phyloP scores from a whole-genome alignment of 2,888 invertebrate genomes.

The Leucoptera coffeella region DNA sequence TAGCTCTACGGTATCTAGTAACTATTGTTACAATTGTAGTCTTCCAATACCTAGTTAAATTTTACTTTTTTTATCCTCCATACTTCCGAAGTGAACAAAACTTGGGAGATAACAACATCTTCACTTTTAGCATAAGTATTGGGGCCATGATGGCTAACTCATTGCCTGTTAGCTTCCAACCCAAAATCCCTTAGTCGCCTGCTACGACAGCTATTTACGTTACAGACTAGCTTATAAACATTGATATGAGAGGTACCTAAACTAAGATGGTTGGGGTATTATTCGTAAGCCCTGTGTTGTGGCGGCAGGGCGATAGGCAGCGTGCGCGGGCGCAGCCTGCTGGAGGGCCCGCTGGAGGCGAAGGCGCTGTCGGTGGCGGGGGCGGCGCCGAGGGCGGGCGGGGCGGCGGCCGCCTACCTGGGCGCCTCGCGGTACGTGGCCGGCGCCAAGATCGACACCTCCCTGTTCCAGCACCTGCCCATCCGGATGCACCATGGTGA shows the following conservation, averaged over 20 bases:
- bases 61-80: neutral
- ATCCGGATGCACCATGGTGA: constrained; percentile 26
- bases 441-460: constrained; percentile 50
- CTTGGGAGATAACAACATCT: too few species aligned
- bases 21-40: too few species aligned
- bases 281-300: too few species aligned
- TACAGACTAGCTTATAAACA: too few species aligned
- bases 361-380: constrained; percentile 6
- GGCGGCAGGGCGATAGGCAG: too few species aligned
- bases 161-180: too few species aligned
- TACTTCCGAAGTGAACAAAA: neutral
- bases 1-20: neutral
- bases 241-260: neutral
- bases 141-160: too few species aligned
- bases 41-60: too few species aligned
- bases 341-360: constrained; percentile 9
- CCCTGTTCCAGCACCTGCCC: constrained; percentile 34
- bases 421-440: constrained; percentile 75
- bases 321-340: constrained; percentile 10
- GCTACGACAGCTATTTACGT: too few species aligned
- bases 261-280: neutral
- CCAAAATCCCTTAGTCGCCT: too few species aligned
- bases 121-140: too few species aligned
- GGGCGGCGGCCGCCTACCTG: constrained; percentile 74
- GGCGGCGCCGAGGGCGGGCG: constrained; percentile 25